Conservation (phyloP, 2,797 vertebrate genomes). For the Sebastes steindachneri region DNA sequence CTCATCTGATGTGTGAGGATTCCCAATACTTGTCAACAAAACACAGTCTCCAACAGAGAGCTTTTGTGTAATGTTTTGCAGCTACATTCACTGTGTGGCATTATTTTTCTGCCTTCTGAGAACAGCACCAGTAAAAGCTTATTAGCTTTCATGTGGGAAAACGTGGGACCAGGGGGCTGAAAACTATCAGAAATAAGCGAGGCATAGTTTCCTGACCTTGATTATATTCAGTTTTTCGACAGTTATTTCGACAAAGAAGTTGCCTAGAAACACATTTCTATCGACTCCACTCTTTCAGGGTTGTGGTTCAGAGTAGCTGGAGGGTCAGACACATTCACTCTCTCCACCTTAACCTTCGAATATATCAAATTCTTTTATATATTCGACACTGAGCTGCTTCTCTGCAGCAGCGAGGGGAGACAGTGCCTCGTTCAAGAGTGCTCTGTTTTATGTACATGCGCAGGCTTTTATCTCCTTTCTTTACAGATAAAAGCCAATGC, state of each 20-base stretch:
- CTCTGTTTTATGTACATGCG: background rate
- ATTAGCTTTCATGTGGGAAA: conserved; percentile 17
- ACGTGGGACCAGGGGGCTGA: background rate
- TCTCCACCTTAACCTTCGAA: conserved; percentile 29
- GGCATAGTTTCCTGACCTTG: conserved; percentile 29
- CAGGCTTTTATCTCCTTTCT: background rate
- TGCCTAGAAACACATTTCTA: conserved; percentile 39
- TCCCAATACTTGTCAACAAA: conserved; percentile 19
- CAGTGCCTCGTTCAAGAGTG: conserved; percentile 18
- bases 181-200: conserved; percentile 24
- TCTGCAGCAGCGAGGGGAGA: conserved; percentile 1
- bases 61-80: background rate
- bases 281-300: conserved; percentile 20
- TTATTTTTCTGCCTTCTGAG: background rate
- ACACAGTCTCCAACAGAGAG: background rate
- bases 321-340: conserved; percentile 19
- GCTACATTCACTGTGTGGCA: background rate
- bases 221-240: conserved; percentile 36
- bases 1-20: conserved; percentile 41
- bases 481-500: background rate
- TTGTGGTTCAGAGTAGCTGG: conserved; percentile 20
- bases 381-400: conserved; percentile 31
- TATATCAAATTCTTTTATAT: conserved; percentile 39
- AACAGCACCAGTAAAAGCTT: background rate
- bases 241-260: conserved; percentile 41